Percentiles rank a stretch among this genome's conserved stretches.
These are phyloP conservation scores for Pseudomugil tenellus DNA, from an alignment of 2,797 vertebrate genomes.

Conservation along the genomic window DNA sequence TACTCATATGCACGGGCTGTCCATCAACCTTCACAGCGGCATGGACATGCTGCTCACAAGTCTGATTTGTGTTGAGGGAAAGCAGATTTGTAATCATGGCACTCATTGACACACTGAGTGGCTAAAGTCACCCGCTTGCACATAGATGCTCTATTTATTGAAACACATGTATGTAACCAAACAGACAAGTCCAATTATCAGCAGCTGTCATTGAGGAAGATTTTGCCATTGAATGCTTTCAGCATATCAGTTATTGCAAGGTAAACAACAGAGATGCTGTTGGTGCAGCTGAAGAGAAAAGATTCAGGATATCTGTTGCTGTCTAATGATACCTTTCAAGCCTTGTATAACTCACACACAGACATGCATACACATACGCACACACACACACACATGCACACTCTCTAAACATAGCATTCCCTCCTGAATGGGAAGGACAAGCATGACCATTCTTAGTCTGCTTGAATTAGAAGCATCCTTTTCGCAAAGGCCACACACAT, in stretches of 20 bases:
- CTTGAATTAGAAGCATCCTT: conserved; percentile 47
- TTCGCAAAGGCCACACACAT: conserved; percentile 12
- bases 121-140: conserved; percentile 52
- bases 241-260: conserved; percentile 16
- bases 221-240: conserved; percentile 1
- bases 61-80: conserved; percentile 46
- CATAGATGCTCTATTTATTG: conserved; percentile 10
- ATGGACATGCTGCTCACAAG: conserved; percentile 33
- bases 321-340: conserved; percentile 40
- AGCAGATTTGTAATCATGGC: conserved; percentile 66
- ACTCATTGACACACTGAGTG: conserved; percentile 44
- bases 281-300: conserved; percentile 28
- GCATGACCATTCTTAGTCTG: conserved; percentile 54
- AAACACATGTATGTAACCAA: conserved; percentile 5
- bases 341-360: conserved; percentile 30
- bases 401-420: conserved; percentile 20
- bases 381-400: not conserved
- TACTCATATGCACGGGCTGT: conserved; percentile 54
- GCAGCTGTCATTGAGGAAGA: conserved; percentile 16
- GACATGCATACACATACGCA: not conserved
- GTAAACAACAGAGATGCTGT: conserved; percentile 9
- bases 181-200: conserved; percentile 15
- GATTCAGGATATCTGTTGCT: conserved; percentile 36
- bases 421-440: conserved; percentile 43
- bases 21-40: conserved; percentile 51